A percentile compares a stretch with the other conserved stretches of the same genome.
Conservation (phyloP, 2,113 vertebrate genomes). For the Nerophis lumbriciformis region DNA sequence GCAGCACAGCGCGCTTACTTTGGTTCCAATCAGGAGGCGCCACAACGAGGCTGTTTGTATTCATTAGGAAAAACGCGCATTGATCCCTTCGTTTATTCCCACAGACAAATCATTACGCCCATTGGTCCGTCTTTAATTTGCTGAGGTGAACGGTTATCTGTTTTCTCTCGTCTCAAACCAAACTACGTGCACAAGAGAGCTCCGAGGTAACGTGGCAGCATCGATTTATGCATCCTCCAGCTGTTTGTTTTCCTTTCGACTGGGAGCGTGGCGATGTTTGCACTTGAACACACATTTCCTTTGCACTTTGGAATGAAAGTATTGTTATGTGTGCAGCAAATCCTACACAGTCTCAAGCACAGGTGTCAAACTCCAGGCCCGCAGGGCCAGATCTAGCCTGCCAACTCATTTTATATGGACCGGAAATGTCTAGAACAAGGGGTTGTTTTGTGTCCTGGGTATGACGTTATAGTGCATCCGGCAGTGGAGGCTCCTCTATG, state of each 20-base stretch:
- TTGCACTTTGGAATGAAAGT: background rate
- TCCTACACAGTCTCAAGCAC: too few species aligned
- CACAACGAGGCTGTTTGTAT: conserved; percentile 25
- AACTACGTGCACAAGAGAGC: conserved; percentile 20
- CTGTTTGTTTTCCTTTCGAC: background rate
- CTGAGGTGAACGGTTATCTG: conserved; percentile 47
- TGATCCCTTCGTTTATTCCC: conserved; percentile 41
- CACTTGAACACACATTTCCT: background rate
- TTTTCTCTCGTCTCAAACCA: conserved; percentile 47
- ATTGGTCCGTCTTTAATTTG: conserved; percentile 33
- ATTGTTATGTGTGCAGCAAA: background rate
- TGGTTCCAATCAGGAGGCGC: conserved; percentile 15
- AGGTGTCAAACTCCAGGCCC: too few species aligned
- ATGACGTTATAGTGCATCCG: too few species aligned
- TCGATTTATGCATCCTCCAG: conserved; percentile 30
- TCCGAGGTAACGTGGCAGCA: conserved; percentile 28
- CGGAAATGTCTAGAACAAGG: too few species aligned
- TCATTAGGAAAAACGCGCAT: conserved; percentile 47
- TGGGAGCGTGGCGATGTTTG: background rate
- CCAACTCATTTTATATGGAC: too few species aligned
- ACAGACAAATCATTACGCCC: conserved; percentile 28
- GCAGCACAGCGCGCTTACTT: conserved; percentile 5
- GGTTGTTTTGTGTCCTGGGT: too few species aligned
- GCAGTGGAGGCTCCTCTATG: too few species aligned
- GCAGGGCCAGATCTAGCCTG: too few species aligned